Percentiles rank a stretch among this genome's conserved stretches.
Evolutionary conservation across 2,113 vertebrate species (phyloP).

Genomic region (Gavia stellata): DNA sequence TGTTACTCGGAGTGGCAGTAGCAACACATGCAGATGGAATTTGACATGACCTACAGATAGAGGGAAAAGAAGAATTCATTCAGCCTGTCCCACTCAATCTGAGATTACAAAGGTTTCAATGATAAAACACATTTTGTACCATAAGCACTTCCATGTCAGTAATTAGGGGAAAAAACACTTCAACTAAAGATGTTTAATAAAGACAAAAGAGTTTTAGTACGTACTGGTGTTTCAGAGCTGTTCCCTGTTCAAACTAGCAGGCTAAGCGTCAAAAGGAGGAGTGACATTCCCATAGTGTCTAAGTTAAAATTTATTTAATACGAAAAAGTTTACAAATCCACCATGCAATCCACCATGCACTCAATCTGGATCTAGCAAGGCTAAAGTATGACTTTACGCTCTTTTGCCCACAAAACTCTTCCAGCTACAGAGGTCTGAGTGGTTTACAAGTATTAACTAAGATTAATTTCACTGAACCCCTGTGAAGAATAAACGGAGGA

Average conservation of each 20-base stretch:
- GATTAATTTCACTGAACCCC: background rate
- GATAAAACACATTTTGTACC: background rate
- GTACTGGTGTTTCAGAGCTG: background rate
- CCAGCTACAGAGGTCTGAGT: background rate
- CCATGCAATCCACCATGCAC: slow-evolving; percentile 45
- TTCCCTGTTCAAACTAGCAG: background rate
- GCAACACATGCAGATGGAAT: slow-evolving; percentile 4
- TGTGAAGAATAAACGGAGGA: background rate
- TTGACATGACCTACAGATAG: background rate
- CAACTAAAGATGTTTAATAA: background rate
- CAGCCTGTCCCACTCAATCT: background rate
- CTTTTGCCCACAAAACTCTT: background rate
- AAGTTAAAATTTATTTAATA: slow-evolving; percentile 43
- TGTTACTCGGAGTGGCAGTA: background rate
- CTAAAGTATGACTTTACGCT: background rate
- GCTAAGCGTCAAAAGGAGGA: slow-evolving; percentile 31
- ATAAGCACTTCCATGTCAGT: background rate
- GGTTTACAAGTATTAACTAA: background rate
- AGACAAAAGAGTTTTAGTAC: background rate
- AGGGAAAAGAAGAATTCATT: background rate
- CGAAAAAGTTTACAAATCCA: background rate
- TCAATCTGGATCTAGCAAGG: background rate
- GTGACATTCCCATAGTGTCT: slow-evolving; percentile 29
- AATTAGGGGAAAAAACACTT: background rate
- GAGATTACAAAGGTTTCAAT: background rate